Percentiles rank a stretch among this genome's conserved stretches.
phyloP scores from a whole-genome alignment of 2,797 vertebrate species.

The Moxostoma hubbsi region DNA sequence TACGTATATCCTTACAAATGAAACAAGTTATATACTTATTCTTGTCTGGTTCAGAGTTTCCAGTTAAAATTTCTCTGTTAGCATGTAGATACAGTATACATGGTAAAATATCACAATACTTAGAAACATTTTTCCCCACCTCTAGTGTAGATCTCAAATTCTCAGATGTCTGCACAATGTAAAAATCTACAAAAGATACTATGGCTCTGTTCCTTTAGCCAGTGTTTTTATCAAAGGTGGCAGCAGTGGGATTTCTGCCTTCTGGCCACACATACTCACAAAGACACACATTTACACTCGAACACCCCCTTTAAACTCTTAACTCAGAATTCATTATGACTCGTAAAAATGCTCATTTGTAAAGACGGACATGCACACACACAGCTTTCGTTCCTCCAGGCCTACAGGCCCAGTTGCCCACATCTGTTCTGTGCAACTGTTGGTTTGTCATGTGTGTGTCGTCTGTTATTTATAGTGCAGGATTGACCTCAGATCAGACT shows the following conservation, averaged over 20 bases:
- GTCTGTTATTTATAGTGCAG: constrained; percentile 49
- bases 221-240: constrained; percentile 18
- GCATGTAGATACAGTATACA: no score
- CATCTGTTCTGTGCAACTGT: constrained; percentile 43
- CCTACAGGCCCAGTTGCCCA: no score
- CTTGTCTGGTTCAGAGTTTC: no score
- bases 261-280: not conserved
- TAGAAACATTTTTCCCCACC: no score
- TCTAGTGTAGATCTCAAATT: no score
- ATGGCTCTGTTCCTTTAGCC: not conserved
- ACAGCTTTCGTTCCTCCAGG: constrained; percentile 18
- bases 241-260: not conserved
- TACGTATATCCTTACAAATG: no score
- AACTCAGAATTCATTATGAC: constrained; percentile 12
- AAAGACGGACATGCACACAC: not conserved
- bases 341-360: constrained; percentile 31
- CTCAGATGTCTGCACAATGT: no score
- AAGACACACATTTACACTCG: no score
- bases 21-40: no score
- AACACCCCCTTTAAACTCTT: not conserved
- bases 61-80: no score
- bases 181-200: no score
- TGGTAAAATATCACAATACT: no score
- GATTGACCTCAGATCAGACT: constrained; percentile 39
- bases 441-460: constrained; percentile 25